Base-by-base conservation (phyloP, 2,113 vertebrate species). In the Raphicerus campestris region DNA sequence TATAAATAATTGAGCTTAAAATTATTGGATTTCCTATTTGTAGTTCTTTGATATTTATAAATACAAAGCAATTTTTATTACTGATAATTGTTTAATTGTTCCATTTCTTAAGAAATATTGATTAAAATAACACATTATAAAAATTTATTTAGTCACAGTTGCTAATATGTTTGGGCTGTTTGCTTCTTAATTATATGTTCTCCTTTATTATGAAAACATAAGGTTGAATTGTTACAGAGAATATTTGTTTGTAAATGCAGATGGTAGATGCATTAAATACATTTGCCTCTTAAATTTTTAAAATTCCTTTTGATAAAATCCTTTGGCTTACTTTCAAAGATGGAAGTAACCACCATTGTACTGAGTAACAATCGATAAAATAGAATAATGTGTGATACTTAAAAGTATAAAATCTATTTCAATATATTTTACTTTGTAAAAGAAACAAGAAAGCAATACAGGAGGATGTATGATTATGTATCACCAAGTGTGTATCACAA, bases 21-120 rank as follows among this genome's bases (percentile, higher is more conserved):
- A 93, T 98, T 96, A 81, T 66, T 86, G 58, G 35, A 53, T 87
- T 97, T 89, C 10, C 8, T 89, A 77, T 80, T 73, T 97, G 58
- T 96, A 96, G 94, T 96, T 85, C 35, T 96, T 8, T 96, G n/a
- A 39, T 96, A 93, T 93, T 91, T 93, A 93, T 92, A 97, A 96
- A 94, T 96, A 91, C 0, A 22, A 97, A 84, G 75, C 89, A 39
- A 77, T 51, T 98, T 97, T 93, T 94, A 94, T 94, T 97, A 89
- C 66, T 19, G 13, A 85, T 96, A 94, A 96, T 93, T 96, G 10
- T 84, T 98, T 97, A 97, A 98, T 97, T 92, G 94, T 61, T 98
- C 30, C 24, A 94, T 66, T 95, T 95, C 93, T 98, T 83, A 92
- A 97, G 85, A 96, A 93, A 93, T 45, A 66, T 30, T 96, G 66